These are phyloP conservation scores for Boulengeromyrus knoepffleri DNA, from an alignment of 2,113 vertebrate genomes.

Conservation along the genomic window DNA sequence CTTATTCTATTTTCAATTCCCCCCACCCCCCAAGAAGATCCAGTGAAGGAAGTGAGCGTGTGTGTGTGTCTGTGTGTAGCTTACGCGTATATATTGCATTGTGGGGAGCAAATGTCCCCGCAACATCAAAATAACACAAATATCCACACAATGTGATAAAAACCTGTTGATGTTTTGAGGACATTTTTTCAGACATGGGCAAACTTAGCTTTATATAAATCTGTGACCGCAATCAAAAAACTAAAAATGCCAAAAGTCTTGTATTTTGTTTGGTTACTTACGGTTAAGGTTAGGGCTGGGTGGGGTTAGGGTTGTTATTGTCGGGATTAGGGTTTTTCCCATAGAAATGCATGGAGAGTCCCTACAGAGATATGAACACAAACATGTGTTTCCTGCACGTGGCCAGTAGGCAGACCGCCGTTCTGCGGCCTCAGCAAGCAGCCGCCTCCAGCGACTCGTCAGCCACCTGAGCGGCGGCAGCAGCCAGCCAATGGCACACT, in stretches of 20 bases:
- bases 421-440: background rate
- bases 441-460: slow-evolving; percentile 47
- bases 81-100: background rate
- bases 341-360: background rate
- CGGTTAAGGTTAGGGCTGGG: background rate
- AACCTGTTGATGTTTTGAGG: background rate
- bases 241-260: background rate
- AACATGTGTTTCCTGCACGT: background rate
- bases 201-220: background rate
- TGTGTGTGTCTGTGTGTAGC: background rate
- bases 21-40: background rate
- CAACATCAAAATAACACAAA: too few species aligned
- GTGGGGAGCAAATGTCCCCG: background rate
- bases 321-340: background rate
- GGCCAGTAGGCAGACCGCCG: background rate
- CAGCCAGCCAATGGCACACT: slow-evolving; percentile 48
- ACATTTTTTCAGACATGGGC: background rate
- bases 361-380: background rate
- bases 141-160: background rate
- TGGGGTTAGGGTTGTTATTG: background rate
- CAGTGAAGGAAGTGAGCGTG: background rate
- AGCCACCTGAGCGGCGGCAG: slow-evolving; percentile 45
- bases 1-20: background rate
- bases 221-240: background rate
- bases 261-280: background rate